Base-by-base conservation (phyloP, 2,888 invertebrate genomes). In the Xestobium rufovillosum region DNA sequence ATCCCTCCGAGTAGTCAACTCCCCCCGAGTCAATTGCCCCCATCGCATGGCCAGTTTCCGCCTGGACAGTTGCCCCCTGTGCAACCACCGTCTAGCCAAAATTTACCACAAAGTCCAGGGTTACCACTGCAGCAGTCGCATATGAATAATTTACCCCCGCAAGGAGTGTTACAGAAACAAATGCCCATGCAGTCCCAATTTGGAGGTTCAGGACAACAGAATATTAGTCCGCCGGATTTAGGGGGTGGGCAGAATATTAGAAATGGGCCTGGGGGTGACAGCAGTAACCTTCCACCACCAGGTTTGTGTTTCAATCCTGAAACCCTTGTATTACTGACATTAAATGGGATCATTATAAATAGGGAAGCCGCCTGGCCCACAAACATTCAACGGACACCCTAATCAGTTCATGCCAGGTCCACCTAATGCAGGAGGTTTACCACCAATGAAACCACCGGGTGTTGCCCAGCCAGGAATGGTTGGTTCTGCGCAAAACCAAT, bases 71-170 rank as follows among this genome's bases (percentile, higher is more conserved):
- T 39, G 31, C 58, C 42, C 10, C 43, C 51, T 25, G 49, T 45
- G 14, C 57, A 53, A 45, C 36, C 51, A 39, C 51, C 55, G 25
- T 53, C 50, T 26, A 27, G 43, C 16, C 31, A 45, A 28, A 45
- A 51, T 30, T 38, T 17, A 28, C 29, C 31, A 14, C 38, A 25
- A 13, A 48, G 42, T 8, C 36, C 43, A 6, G 39, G 42, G 29
- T 36, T 46, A 26, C 39, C 45, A 16, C 45, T 39, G 4, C 33
- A 34, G 26, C 23, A 36, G 14, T 31, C 8, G 23, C 8, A 9
- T 8, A 23, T 23, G 23, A n/a, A n/a, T n/a, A n/a, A n/a, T n/a
- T n/a, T n/a, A n/a, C n/a, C n/a, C n/a, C n/a, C n/a, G n/a, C n/a
- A n/a, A n/a, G n/a, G n/a, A n/a, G n/a, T n/a, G n/a, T n/a, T n/a